Evolutionary conservation across 2,888 invertebrate species (phyloP).

Genomic region (Heteromyza rotundicornis): DNA sequence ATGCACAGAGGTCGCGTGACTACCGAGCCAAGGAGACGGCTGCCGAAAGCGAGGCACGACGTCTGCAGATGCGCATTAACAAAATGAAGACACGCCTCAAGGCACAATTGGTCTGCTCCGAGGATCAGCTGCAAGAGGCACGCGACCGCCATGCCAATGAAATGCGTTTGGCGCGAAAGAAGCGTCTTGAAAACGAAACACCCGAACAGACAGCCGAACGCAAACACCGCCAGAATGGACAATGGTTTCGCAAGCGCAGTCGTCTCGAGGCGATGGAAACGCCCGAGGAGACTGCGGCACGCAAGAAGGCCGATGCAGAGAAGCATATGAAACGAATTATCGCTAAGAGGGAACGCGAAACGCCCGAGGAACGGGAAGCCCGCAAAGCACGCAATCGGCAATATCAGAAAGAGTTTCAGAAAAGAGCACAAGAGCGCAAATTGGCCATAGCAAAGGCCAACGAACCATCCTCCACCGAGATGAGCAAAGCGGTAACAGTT

Average conservation of each 20-base stretch:
- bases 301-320: neutral
- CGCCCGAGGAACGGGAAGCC: slow-evolving; percentile 13
- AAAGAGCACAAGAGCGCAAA: no score
- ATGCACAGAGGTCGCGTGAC: neutral
- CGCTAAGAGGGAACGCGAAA: slow-evolving; percentile 2
- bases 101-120: slow-evolving; percentile 30
- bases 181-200: slow-evolving; percentile 23
- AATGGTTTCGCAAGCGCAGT: slow-evolving; percentile 14
- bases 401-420: no score
- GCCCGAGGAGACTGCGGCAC: slow-evolving; percentile 26
- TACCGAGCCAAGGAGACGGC: slow-evolving; percentile 20
- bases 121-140: no score
- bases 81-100: slow-evolving; percentile 38
- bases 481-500: no score
- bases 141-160: slow-evolving; percentile 12
- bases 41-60: slow-evolving; percentile 26
- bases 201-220: slow-evolving; percentile 22
- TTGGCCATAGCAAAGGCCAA: no score
- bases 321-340: slow-evolving; percentile 6
- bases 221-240: slow-evolving; percentile 8
- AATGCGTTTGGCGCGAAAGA: slow-evolving; percentile 22
- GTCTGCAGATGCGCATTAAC: slow-evolving; percentile 32
- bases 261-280: slow-evolving; percentile 23
- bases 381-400: slow-evolving; percentile 6
- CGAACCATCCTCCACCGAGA: no score